Base-by-base conservation (phyloP, 2,113 vertebrate genomes). In the Pungitius pungitius region DNA sequence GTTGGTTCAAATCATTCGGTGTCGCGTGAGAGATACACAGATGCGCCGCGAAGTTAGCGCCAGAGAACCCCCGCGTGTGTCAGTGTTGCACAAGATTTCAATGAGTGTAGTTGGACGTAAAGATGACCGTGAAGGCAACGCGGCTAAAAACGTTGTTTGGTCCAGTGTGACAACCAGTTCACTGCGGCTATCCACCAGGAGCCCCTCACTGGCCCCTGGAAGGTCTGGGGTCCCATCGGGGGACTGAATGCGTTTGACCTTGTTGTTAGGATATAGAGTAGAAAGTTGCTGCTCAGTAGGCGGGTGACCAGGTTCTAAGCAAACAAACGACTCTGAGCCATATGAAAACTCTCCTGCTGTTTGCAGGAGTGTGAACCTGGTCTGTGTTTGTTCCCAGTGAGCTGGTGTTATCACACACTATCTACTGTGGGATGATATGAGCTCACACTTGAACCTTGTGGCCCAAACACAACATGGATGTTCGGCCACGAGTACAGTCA, bases 381-480 rank as follows among this genome's bases (percentile, higher is more conserved):
- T 27, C 6, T 61, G 20, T 27, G 58, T 68, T 37, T 45, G 13
- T 27, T 35, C 68, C 56, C 69, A 60, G 17, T 69, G 49, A 73
- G 39, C 61, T 60, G 80, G 51, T 67, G 67, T 30, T 72, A 66
- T 37, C 4, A 27, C 22, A 12, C 55, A 66, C 63, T 74, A 62
- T 73, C 72, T 52, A 43, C 26, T 37, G 39, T 49, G 45, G 65
- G 24, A 18, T 68, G 72, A 69, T 64, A 57, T 35, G 43, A 77
- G 40, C 10, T 62, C 39, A 17, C 58, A 60, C 59, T 52, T 59
- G 51, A 8, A 64, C 47, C 40, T 13, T 4, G 14, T 78, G 71
- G 73, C 54, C 11, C 78, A 14, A 62, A 30, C 40, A 33, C 26
- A 22, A 33, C 26, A 22, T 24, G 5, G 24, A 59, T 7, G 55